These are phyloP conservation scores for Brachypteracias leptosomus DNA, from an alignment of 2,113 vertebrate genomes.

Conservation along the genomic window DNA sequence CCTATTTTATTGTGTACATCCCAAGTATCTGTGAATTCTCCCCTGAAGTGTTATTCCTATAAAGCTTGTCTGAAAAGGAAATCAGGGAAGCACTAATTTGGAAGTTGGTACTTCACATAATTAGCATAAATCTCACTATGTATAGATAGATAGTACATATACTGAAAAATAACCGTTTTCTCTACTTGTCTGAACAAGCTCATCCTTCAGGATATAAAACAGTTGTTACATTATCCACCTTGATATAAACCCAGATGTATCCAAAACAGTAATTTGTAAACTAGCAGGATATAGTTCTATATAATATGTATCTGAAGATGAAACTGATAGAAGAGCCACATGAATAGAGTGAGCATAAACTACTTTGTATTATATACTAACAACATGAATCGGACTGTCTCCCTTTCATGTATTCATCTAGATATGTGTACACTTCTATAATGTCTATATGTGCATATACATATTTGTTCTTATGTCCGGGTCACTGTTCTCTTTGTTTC, in stretches of 20 bases:
- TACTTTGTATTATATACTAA: background rate
- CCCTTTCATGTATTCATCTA: background rate
- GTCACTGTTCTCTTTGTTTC: background rate
- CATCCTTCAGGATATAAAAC: background rate
- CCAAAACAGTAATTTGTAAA: background rate
- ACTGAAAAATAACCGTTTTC: background rate
- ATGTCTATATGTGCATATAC: too few relatives aligned
- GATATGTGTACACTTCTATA: background rate
- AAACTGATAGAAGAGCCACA: background rate
- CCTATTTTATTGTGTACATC: background rate
- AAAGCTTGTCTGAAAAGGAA: background rate
- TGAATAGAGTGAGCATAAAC: background rate
- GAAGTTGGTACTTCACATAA: background rate
- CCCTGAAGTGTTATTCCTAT: background rate
- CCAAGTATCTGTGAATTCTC: background rate
- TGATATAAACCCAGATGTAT: background rate
- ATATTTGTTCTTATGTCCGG: background rate
- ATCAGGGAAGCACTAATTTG: background rate
- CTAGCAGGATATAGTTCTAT: background rate
- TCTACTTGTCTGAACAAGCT: background rate
- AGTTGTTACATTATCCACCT: background rate
- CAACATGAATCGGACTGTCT: background rate
- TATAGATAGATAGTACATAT: background rate
- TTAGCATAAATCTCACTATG: background rate
- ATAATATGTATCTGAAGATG: background rate